Evolutionary conservation across 2,797 vertebrate genomes (phyloP), one percentile per base, ranked within the genome.

Genomic region (Carapus acus): DNA sequence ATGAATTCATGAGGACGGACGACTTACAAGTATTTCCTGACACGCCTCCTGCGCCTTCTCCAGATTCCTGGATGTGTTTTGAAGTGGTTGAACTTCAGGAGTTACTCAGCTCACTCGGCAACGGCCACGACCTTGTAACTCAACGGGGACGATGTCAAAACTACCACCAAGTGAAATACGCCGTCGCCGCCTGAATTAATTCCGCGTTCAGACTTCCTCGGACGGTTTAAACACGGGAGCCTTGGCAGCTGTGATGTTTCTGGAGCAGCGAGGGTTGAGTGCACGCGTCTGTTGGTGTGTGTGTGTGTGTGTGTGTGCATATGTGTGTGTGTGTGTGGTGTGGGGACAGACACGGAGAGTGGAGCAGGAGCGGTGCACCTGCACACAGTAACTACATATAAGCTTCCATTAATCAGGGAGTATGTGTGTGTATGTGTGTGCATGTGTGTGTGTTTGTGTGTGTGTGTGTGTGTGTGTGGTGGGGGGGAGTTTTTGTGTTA

Each of bases 401-500:
- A 76, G 64, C 67, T 59, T 39, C 70, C 77, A 85, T 88, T 84
- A 72, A 85, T 88, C 80, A 84, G 73, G 44, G 17, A 56, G 67
- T 39, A 24, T 20, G 45, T 49, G 12, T 49, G 38, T 49, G 48
- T 44, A 34, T 54, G 46, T 46, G 37, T 50, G 58, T 62, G 52
- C 64, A 31, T 33, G 36, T 21, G 49, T 51, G 42, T 47, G 52
- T 34, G 24, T 4, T 11, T 42, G 18, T 36, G 21, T 37, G 45
- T 39, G 21, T 29, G 21, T 23, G 17, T 41, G 24, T 41, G 27
- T 34, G 19, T 49, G 41, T 42, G 9, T 4, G 24, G 24, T 4
- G 9, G 42, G 29, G 14, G 6, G 14, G 31, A 9, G 31, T 9
- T 33, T n/a, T n/a, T n/a, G n/a, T n/a, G n/a, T n/a, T n/a, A n/a